Evolutionary conservation across 2,888 invertebrate species (phyloP).

Genomic region (Euclidia mi): DNA sequence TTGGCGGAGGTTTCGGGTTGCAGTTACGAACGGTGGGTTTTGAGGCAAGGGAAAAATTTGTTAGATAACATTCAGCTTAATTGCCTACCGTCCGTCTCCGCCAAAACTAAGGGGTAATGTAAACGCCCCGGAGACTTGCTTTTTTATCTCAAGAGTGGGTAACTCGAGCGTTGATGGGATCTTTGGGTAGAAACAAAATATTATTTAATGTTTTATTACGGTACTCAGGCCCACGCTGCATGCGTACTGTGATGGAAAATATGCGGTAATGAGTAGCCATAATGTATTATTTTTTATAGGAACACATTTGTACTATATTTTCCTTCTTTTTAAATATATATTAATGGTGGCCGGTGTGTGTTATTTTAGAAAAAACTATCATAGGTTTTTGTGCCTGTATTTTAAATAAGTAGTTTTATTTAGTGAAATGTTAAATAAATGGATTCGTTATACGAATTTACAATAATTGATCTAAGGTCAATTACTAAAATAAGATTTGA

Average conservation of each 20-base stretch:
- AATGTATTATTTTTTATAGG: no score
- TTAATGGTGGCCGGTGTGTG: no score
- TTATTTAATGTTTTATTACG: constrained; percentile 36
- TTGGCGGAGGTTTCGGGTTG: constrained; percentile 61
- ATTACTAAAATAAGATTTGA: no score
- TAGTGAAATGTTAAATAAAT: no score
- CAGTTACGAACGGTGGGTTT: constrained; percentile 57
- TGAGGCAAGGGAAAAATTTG: constrained; percentile 72
- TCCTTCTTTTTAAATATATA: no score
- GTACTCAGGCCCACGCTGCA: neutral
- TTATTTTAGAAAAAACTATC: no score
- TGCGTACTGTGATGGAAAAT: neutral
- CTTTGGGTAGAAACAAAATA: constrained; percentile 39
- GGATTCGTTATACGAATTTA: no score
- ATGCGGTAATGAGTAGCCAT: no score
- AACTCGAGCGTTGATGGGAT: constrained; percentile 50
- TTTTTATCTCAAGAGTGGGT: constrained; percentile 64
- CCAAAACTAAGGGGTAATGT: constrained; percentile 73
- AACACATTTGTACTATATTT: no score
- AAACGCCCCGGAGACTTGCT: constrained; percentile 60
- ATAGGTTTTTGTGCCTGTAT: no score
- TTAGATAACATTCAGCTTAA: constrained; percentile 83
- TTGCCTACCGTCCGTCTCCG: constrained; percentile 72
- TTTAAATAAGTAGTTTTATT: no score
- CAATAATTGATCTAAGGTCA: no score